Percentiles rank a stretch among this genome's conserved stretches.
phyloP scores from a whole-genome alignment of 1,140 invertebrate genomes.

The Zophobas morio region DNA sequence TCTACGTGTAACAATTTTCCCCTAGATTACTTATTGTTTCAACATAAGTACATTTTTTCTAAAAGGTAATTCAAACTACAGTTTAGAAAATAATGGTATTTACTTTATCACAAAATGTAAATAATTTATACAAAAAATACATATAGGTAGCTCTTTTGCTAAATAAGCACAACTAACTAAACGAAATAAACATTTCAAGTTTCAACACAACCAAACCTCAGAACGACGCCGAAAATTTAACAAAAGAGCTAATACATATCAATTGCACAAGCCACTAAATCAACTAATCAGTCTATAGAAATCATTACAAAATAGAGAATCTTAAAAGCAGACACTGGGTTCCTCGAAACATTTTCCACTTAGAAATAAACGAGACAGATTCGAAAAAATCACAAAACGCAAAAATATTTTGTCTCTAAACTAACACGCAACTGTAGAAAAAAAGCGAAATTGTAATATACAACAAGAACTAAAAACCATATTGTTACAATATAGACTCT shows the following conservation, averaged over 20 bases:
- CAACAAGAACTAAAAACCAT: constrained; percentile 25
- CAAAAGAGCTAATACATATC: constrained; percentile 19
- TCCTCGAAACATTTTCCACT: no score
- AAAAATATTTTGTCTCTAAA: no score
- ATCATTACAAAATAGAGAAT: constrained; percentile 21
- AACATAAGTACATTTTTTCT: no score
- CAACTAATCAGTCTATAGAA: constrained; percentile 35
- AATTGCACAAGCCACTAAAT: constrained; percentile 28
- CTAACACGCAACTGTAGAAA: no score
- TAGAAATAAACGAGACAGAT: no score
- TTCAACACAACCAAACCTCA: not conserved
- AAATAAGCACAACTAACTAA: not conserved
- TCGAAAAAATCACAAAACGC: no score
- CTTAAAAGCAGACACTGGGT: no score
- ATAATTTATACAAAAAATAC: constrained; percentile 40
- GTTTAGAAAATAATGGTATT: constrained; percentile 32
- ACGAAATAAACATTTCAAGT: constrained; percentile 23
- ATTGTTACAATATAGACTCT: constrained; percentile 38
- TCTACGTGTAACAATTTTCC: no score
- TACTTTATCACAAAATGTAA: constrained; percentile 42
- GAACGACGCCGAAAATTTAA: constrained; percentile 8
- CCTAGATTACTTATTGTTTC: no score
- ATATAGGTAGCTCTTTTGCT: constrained; percentile 15
- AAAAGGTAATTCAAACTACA: not conserved
- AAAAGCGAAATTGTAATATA: constrained; percentile 12